These are phyloP conservation scores for Nycticebus coucang DNA, from an alignment of 2,113 vertebrate species.

Conservation along the genomic window DNA sequence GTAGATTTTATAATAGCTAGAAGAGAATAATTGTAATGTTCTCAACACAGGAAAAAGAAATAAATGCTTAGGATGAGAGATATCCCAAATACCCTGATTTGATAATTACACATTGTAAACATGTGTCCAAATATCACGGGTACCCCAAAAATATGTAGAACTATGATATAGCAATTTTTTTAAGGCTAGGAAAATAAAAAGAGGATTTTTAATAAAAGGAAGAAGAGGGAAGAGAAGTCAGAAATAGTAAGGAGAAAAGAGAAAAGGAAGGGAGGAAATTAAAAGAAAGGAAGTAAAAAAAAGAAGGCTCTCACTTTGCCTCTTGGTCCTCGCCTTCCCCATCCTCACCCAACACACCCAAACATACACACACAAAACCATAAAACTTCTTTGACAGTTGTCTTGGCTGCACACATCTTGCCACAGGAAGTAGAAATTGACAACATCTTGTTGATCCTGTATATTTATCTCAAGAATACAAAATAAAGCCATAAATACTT, in stretches of 20 bases:
- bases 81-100: not conserved
- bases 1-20: not conserved
- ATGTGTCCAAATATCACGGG: not conserved
- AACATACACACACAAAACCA: not conserved
- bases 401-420: not conserved
- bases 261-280: not conserved
- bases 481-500: not conserved
- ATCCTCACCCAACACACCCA: not conserved
- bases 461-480: slow-evolving; percentile 27
- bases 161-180: not conserved
- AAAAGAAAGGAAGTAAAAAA: not conserved
- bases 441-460: not conserved
- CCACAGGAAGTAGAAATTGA: not conserved
- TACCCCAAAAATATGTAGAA: not conserved
- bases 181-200: not conserved
- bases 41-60: not conserved
- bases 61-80: not conserved
- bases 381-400: not conserved
- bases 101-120: not conserved
- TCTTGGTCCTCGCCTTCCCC: not conserved
- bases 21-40: not conserved
- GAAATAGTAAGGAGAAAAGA: not conserved
- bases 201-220: not conserved
- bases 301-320: not conserved
- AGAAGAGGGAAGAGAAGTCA: not conserved